These are phyloP conservation scores for Paramormyrops hopkinsi DNA, from an alignment of 2,797 vertebrate genomes.

Conservation along the genomic window DNA sequence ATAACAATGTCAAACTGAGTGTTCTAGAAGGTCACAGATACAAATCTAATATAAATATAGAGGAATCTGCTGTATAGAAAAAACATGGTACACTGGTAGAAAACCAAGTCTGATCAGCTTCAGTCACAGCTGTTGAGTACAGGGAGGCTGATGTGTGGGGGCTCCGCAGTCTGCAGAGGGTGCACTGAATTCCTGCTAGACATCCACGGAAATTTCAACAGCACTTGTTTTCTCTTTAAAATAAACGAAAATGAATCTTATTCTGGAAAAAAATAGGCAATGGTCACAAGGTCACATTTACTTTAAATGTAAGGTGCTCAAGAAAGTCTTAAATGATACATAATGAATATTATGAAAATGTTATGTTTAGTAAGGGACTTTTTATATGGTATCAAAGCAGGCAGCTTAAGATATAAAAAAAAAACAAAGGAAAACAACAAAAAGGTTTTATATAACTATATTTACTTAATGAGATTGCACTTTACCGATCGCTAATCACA, in stretches of 20 bases:
- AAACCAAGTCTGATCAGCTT: slow-evolving; percentile 22
- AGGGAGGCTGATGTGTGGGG: background rate
- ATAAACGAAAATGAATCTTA: slow-evolving; percentile 32
- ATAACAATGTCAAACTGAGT: slow-evolving; percentile 10
- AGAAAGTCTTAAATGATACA: slow-evolving; percentile 41
- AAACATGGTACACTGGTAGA: slow-evolving; percentile 34
- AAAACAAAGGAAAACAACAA: slow-evolving; percentile 32
- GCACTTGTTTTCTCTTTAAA: slow-evolving; percentile 28
- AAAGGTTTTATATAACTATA: slow-evolving; percentile 51
- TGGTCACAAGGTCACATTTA: slow-evolving; percentile 28
- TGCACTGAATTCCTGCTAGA: slow-evolving; percentile 53
- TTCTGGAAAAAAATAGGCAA: slow-evolving; percentile 34
- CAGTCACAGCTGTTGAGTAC: background rate
- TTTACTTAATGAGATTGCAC: slow-evolving; percentile 66
- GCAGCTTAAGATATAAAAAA: slow-evolving; percentile 48
- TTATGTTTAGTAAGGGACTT: slow-evolving; percentile 11
- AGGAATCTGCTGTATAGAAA: slow-evolving; percentile 37
- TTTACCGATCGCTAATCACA: slow-evolving; percentile 72
- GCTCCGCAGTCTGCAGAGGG: background rate
- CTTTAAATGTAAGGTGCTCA: slow-evolving; percentile 54
- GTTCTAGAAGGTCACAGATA: slow-evolving; percentile 37
- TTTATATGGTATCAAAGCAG: slow-evolving; percentile 51
- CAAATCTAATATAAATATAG: slow-evolving; percentile 42
- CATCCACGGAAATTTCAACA: background rate
- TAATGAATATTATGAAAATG: slow-evolving; percentile 44